These are phyloP conservation scores for Microtus pennsylvanicus DNA, from an alignment of 2,113 vertebrate genomes.

Conservation along the genomic window DNA sequence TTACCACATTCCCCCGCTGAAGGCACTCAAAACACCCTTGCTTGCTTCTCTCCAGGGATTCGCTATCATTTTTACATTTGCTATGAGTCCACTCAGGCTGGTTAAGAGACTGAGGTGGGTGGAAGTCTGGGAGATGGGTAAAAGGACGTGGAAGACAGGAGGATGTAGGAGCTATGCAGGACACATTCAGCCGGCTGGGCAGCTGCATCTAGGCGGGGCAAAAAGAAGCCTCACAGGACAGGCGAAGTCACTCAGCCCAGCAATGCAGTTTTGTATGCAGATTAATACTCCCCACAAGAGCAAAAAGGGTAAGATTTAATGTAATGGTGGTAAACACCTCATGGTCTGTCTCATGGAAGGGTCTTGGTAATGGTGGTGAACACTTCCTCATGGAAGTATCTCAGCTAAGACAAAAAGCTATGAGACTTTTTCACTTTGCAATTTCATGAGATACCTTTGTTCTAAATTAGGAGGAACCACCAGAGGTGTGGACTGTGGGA, in stretches of 20 bases:
- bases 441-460: neutral
- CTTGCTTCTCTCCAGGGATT: neutral
- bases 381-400: neutral
- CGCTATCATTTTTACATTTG: neutral
- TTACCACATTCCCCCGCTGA: neutral
- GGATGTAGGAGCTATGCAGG: accelerated
- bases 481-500: neutral
- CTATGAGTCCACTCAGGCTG: neutral
- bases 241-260: accelerated
- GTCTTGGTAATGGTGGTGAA: neutral
- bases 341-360: neutral
- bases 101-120: neutral
- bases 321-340: neutral
- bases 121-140: neutral
- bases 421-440: too few species aligned
- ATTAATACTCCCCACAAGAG: accelerated
- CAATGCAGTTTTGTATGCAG: neutral
- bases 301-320: accelerated
- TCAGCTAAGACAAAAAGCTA: neutral
- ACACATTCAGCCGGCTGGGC: accelerated
- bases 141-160: too few species aligned
- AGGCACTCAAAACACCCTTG: neutral
- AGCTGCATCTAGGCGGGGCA: too few species aligned
- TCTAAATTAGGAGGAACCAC: neutral
- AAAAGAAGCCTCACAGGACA: too few species aligned